Conservation (phyloP, 2,797 vertebrate genomes). For the Glossophaga mutica region DNA sequence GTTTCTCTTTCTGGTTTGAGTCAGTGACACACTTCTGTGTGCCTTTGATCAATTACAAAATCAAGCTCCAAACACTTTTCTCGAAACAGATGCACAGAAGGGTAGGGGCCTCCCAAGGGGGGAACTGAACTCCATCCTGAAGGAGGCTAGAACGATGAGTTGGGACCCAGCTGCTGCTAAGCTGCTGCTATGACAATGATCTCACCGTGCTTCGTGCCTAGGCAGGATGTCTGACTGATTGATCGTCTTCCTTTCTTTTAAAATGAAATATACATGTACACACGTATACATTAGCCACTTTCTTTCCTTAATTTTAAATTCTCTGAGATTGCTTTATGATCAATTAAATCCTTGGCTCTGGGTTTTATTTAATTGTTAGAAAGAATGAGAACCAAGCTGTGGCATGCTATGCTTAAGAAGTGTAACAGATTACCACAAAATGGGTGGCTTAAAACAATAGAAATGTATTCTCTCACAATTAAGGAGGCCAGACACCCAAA, state of each 20-base stretch:
- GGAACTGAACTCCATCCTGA: background rate
- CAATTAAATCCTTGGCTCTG: conserved; percentile 29
- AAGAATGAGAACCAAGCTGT: conserved; percentile 28
- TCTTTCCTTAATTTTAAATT: conserved; percentile 30
- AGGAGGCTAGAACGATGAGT: background rate
- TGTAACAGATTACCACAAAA: conserved; percentile 7
- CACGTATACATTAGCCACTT: background rate
- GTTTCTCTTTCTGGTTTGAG: background rate
- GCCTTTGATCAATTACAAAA: background rate
- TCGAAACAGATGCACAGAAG: background rate
- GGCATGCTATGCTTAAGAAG: conserved; percentile 10
- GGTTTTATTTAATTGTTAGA: conserved; percentile 47
- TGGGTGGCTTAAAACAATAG: conserved; percentile 28
- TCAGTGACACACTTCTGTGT: background rate
- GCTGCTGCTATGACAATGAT: background rate
- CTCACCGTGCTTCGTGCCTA: background rate
- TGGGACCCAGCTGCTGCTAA: background rate
- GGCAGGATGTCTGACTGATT: background rate
- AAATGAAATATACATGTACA: background rate
- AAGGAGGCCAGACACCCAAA: background rate
- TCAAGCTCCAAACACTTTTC: background rate
- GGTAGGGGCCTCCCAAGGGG: background rate
- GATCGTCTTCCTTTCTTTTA: background rate
- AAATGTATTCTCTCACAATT: background rate
- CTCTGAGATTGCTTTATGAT: conserved; percentile 33